Evolutionary conservation across 2,113 vertebrate species (phyloP), one percentile per base, ranked within the genome.

Genomic region (Syngnathus scovelli): DNA sequence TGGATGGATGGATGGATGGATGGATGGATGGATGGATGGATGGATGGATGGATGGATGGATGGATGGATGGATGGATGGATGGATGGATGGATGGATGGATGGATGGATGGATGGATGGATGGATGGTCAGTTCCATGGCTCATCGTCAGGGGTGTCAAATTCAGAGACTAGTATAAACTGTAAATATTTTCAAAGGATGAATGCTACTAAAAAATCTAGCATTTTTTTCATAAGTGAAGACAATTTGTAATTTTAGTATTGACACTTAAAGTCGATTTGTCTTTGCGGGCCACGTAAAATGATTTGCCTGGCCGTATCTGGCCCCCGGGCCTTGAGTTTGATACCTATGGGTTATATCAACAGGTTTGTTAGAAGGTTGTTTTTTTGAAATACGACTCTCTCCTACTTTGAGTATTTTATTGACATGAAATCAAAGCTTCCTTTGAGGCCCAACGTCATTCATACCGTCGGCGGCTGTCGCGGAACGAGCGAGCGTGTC

Each of bases 401-500:
- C 43, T 61, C 61, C 65, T 55, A 39, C 72, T 77, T 72, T 51
- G 69, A 79, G 75, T 65, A 38, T 12, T 77, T 80, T 72, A 62
- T 84, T 83, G 75, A 52, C 74, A 74, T 76, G 43, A 75, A 70
- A 79, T 87, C 68, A 86, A 83, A 83, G 79, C 75, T 63, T 80
- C 71, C 61, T 76, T 67, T 81, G 75, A 83, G 76, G 79, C 70
- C 79, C 44, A 65, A 78, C 73, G 74, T 74, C 49, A 43, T 76
- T 72, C 71, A 66, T 51, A 70, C 79, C 67, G 81, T 76, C 44
- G 19, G 56, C 65, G 12, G 61, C 72, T 43, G 77, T 79, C 66
- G 80, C 75, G 71, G 68, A 37, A 13, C 4, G 62, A 78, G 85
- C 55, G 72, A 79, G 75, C 10, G 15, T 12, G 65, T 71, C 54